Conservation (phyloP, 2,797 vertebrate species). For the Lagocephalus sceleratus region DNA sequence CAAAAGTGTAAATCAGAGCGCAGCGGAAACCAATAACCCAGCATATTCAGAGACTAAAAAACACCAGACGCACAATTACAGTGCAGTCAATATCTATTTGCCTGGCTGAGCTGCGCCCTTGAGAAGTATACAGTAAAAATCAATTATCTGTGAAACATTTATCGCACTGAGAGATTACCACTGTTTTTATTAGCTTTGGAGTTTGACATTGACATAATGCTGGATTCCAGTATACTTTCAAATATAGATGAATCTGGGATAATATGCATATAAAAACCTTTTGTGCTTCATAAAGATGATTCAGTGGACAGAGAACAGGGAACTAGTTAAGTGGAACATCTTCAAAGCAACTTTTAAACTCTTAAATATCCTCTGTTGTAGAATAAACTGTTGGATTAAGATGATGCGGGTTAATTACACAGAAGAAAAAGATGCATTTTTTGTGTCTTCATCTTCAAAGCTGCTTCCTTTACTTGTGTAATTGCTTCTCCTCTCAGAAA, state of each 20-base stretch:
- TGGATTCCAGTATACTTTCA: slow-evolving; percentile 20
- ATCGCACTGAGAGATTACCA: slow-evolving; percentile 12
- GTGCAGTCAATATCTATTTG: background rate
- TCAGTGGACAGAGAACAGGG: background rate
- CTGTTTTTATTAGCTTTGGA: slow-evolving; percentile 8
- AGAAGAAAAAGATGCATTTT: background rate
- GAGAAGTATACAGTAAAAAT: slow-evolving; percentile 11
- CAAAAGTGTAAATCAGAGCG: background rate
- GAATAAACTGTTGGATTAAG: background rate
- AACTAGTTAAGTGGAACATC: slow-evolving; percentile 1
- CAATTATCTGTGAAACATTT: slow-evolving; percentile 13
- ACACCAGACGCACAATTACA: slow-evolving; percentile 1
- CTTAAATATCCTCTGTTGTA: slow-evolving; percentile 4
- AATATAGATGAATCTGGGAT: slow-evolving; percentile 18
- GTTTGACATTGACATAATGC: slow-evolving; percentile 17
- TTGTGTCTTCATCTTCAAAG: background rate
- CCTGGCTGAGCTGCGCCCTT: slow-evolving; percentile 12
- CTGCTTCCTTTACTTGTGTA: background rate
- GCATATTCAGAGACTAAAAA: slow-evolving; percentile 6
- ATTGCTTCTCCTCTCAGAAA: background rate
- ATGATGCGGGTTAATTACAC: background rate
- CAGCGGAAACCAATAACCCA: background rate
- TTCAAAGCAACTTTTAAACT: slow-evolving; percentile 1
- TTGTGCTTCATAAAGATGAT: slow-evolving; percentile 3
- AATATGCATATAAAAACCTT: slow-evolving; percentile 37